These are phyloP conservation scores for Peromyscus eremicus DNA, from an alignment of 2,797 vertebrate species.

Conservation along the genomic window DNA sequence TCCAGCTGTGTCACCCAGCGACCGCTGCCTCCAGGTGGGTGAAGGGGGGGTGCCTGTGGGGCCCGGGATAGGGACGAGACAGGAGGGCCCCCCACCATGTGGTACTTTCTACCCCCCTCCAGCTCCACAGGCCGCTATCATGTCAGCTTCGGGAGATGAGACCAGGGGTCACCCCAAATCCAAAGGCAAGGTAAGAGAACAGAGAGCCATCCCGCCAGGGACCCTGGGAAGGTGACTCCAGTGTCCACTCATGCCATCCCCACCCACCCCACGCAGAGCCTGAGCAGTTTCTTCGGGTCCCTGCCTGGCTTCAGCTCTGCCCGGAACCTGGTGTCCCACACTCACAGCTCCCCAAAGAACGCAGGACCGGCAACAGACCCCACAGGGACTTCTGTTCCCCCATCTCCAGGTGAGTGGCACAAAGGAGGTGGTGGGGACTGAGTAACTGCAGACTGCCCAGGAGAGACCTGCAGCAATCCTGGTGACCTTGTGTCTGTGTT, in stretches of 20 bases:
- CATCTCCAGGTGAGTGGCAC: conserved; percentile 59
- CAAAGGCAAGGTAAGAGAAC: conserved; percentile 79
- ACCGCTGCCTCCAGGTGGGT: accelerated
- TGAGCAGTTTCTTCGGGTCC: conserved; percentile 77
- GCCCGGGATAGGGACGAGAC: not conserved
- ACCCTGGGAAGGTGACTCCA: not conserved
- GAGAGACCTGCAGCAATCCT: not conserved
- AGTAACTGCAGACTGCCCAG: not conserved
- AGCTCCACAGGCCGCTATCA: not conserved
- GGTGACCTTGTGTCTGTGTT: not conserved
- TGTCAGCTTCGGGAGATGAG: conserved; percentile 72
- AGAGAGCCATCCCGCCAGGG: too few relatives aligned
- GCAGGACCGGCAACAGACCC: accelerated
- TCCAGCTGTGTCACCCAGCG: not conserved
- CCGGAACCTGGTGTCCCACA: conserved; percentile 57
- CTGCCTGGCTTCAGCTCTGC: conserved; percentile 81
- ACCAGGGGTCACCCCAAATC: conserved; percentile 48
- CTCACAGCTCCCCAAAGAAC: conserved; percentile 28
- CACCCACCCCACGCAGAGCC: not conserved
- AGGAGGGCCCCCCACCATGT: not conserved
- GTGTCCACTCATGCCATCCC: accelerated
- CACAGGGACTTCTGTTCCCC: not conserved
- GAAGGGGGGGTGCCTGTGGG: not conserved
- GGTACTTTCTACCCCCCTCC: not conserved
- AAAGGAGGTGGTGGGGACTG: accelerated